These are phyloP conservation scores for Arion vulgaris DNA, from an alignment of 1,140 invertebrate species.

Conservation along the genomic window DNA sequence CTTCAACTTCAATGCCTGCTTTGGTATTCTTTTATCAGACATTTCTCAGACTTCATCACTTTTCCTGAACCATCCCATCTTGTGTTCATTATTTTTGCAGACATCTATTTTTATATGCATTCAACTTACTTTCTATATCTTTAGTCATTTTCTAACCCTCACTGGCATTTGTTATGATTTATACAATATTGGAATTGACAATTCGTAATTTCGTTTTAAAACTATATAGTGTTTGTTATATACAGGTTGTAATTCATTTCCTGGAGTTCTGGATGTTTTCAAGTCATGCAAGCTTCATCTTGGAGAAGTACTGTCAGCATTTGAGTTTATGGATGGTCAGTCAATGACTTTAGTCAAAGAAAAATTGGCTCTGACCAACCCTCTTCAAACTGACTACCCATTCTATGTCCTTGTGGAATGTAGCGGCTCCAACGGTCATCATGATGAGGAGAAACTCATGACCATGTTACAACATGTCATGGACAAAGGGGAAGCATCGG, in stretches of 20 bases:
- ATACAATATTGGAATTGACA: too few species aligned
- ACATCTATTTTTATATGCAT: too few species aligned
- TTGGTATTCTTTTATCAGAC: too few species aligned
- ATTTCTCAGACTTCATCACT: too few species aligned
- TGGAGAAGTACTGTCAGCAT: conserved; percentile 92
- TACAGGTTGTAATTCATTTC: conserved; percentile 82
- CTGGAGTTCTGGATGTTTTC: conserved; percentile 84
- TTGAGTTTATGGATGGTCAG: conserved; percentile 90
- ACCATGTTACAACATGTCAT: conserved; percentile 84
- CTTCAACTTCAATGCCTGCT: too few species aligned
- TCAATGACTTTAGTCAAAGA: conserved; percentile 78
- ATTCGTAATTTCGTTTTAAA: too few species aligned
- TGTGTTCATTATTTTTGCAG: too few species aligned
- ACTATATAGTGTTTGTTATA: too few species aligned
- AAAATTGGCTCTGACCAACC: conserved; percentile 78
- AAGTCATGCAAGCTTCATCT: conserved; percentile 82
- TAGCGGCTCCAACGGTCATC: conserved; percentile 84
- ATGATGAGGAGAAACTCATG: conserved; percentile 91
- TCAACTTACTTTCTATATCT: too few species aligned
- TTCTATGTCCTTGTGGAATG: conserved; percentile 96
- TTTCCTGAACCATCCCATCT: too few species aligned
- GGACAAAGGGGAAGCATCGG: conserved; percentile 80
- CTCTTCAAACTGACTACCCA: conserved; percentile 75
- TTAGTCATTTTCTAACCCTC: too few species aligned
- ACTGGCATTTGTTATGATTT: too few species aligned